Base-by-base conservation (phyloP, 1,140 invertebrate species). In the Dinoponera quadriceps region DNA sequence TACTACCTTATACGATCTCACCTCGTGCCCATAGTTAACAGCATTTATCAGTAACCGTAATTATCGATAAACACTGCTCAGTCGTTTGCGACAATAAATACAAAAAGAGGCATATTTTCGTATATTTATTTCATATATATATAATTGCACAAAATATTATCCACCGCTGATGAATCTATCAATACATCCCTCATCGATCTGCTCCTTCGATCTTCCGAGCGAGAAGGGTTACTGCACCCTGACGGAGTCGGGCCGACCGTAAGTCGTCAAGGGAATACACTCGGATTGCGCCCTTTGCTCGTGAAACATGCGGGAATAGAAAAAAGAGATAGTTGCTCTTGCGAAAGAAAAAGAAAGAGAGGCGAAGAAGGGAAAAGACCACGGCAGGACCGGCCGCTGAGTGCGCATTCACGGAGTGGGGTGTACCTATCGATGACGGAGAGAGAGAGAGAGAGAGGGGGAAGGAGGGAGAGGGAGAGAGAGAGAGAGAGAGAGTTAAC, bases 371-470 rank as follows among this genome's bases (percentile, higher is more conserved):
- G 38, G 38, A 27, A 57, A 22, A 60, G 20, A 22, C 16, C 48
- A n/a, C n/a, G 18, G 65, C 9, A 18, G 27, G 7, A 63, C 3
- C 29, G 27, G 20, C 20, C 9, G 44, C 4, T 14, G 11, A 4
- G 0, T 3, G n/a, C 38, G 38, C 38, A 9, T 44, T 44, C 9
- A 16, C 9, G n/a, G 48, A 78, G 55, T 57, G 48, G 63, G 60
- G 51, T 38, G 25, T 14, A 20, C n/a, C 20, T 16, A 9, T 27
- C 51, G n/a, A 57, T 49, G 44, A 60, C n/a, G n/a, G n/a, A 38
- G 22, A 22, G 22, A 55, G 60, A 55, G 18, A 25, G 65, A 68
- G 55, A 13, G 48, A 55, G 65, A 75, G n/a, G n/a, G 22, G 9
- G 22, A 48, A 3, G 55, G 0, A n/a, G 33, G 16, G 72, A 22